Base-by-base conservation (phyloP, 2,888 invertebrate species). In the Drosophila pseudotakahashii region DNA sequence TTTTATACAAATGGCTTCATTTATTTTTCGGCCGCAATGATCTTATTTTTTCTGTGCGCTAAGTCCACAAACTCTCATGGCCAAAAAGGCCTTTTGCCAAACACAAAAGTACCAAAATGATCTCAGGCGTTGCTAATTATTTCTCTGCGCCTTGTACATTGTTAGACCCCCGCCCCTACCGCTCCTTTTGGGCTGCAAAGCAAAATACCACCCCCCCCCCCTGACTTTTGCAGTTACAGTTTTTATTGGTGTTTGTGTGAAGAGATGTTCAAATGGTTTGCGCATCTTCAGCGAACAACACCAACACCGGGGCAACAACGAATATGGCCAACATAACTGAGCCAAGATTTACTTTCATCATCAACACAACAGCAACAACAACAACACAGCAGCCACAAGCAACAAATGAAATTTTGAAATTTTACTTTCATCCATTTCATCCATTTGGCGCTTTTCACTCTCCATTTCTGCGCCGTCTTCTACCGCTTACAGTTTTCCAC, bases 321-420 rank as follows among this genome's bases (percentile, higher is more conserved):
- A 63, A 74, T 51, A 69, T 70, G 51, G 57, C 68, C 70, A 63
- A 79, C 62, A 81, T 81, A 89, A 85, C 83, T 87, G 76, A 78
- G 77, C 84, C 78, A 66, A 64, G 82, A 88, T 89, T 90, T 88
- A 89, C 90, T 90, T 90, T 89, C 90, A 81, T 85, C 84, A 76
- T 62, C 73, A 58, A 2, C 73, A 60, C 73, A 58, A 2, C 73
- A 60, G 2, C 63, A 69, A 7, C 58, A 32, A 19, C 72, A 63
- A 30, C 53, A 64, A 14, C 50, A 19, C 42, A 19, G 42, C 42
- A 59, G 53, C 55, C 67, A 61, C 62, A 62, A 73, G 47, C 63
- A 61, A 66, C 66, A 57, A 69, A 55, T 74, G 55, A 73, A 34
- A 73, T 81, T 81, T 81, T 77, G 60, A 78, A 78, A 84, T 77